Percentiles rank a stretch among this genome's conserved stretches.
Conservation (phyloP, 1,140 invertebrate genomes). For the Eriosoma lanigerum region DNA sequence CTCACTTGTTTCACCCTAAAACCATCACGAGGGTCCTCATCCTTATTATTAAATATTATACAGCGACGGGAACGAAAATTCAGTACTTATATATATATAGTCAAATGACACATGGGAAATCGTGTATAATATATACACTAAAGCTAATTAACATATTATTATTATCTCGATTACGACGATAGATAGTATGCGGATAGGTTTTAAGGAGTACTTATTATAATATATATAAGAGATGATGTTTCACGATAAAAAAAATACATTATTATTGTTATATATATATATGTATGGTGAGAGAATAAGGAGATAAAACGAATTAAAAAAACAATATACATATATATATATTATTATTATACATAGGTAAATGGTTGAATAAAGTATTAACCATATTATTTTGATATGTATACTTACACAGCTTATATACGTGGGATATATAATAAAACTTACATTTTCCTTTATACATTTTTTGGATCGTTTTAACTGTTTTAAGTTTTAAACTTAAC, state of each 20-base stretch:
- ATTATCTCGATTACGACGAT: neutral
- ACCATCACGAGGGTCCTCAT: neutral
- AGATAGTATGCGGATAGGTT: too few species aligned
- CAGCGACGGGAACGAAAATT: neutral
- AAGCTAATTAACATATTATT: conserved; percentile 27
- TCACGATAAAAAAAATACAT: conserved; percentile 1
- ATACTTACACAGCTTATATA: neutral
- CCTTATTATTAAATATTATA: neutral
- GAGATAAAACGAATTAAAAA: too few species aligned
- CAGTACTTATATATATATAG: too few species aligned
- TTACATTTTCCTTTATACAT: too few species aligned
- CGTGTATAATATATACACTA: neutral
- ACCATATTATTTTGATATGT: neutral
- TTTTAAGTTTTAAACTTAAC: too few species aligned
- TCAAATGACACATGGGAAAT: conserved; percentile 30
- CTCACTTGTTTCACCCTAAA: neutral
- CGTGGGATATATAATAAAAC: neutral
- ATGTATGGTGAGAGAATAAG: too few species aligned
- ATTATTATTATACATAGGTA: too few species aligned
- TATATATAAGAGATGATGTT: neutral
- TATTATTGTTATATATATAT: too few species aligned
- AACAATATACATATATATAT: neutral
- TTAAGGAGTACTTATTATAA: too few species aligned
- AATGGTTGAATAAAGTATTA: neutral
- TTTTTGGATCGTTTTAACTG: too few species aligned